Percentiles rank a stretch among this genome's conserved stretches.
Conservation (phyloP, 1,140 invertebrate genomes). For the Drosophila paulistorum region DNA sequence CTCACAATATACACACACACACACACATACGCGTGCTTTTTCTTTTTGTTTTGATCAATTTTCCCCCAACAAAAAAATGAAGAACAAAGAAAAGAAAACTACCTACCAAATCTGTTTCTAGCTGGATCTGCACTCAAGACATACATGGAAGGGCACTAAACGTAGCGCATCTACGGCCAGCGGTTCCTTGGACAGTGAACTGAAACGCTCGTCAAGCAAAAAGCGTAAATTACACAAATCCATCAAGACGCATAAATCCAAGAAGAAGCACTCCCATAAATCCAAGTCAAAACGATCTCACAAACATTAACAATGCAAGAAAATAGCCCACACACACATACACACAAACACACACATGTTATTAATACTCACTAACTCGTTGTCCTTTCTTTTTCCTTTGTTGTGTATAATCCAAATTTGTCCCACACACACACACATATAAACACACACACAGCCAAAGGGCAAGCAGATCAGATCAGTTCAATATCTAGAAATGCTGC, state of each 20-base stretch:
- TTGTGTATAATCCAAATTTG: background rate
- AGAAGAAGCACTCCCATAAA: constrained; percentile 71
- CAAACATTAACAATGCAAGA: constrained; percentile 35
- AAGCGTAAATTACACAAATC: constrained; percentile 60
- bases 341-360: background rate
- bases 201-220: constrained; percentile 53
- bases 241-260: constrained; percentile 63
- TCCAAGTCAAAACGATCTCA: constrained; percentile 50
- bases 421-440: background rate
- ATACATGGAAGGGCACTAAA: constrained; percentile 72
- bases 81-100: background rate
- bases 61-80: constrained; percentile 22
- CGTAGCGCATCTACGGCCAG: constrained; percentile 58
- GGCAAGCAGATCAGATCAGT: constrained; percentile 27
- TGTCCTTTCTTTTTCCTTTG: background rate
- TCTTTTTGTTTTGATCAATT: background rate
- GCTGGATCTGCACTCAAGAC: constrained; percentile 71
- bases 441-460: constrained; percentile 4
- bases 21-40: constrained; percentile 18
- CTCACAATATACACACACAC: constrained; percentile 38
- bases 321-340: background rate
- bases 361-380: background rate
- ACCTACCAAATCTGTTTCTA: constrained; percentile 73
- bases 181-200: constrained; percentile 51
- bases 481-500: constrained; percentile 9